These are phyloP conservation scores for Hypercompe scribonia DNA, from an alignment of 2,888 invertebrate species.

Conservation along the genomic window DNA sequence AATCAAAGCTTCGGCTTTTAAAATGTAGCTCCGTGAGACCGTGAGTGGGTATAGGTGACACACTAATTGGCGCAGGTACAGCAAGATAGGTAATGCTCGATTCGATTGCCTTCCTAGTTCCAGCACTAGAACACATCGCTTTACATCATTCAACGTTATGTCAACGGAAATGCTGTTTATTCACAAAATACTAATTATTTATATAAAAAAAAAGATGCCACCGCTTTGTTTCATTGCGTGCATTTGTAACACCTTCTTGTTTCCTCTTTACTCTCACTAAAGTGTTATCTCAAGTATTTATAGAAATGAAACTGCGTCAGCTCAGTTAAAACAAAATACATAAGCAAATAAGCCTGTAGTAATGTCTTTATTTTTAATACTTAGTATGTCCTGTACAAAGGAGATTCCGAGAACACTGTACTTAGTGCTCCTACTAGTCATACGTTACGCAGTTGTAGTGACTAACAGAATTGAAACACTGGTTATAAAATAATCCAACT, in stretches of 20 bases:
- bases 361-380: constrained; percentile 35
- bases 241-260: neutral
- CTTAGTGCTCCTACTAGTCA: constrained; percentile 32
- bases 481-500: neutral
- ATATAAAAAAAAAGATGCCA: neutral
- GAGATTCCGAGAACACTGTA: constrained; percentile 30
- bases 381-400: constrained; percentile 30
- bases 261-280: neutral
- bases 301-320: constrained; percentile 13
- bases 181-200: neutral
- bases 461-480: constrained; percentile 31
- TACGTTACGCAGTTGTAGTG: constrained; percentile 43
- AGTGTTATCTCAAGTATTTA: constrained; percentile 11
- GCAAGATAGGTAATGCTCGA: no score
- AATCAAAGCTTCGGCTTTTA: no score
- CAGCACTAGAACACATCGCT: neutral
- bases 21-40: no score
- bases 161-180: neutral
- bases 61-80: no score
- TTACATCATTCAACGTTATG: neutral
- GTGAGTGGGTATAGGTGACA: no score
- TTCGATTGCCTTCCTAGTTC: no score
- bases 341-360: constrained; percentile 18
- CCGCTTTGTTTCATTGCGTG: neutral
- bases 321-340: constrained; percentile 14